Evolutionary conservation across 2,113 vertebrate species (phyloP), one percentile per base, ranked within the genome.

Genomic region (Gasterosteus aculeatus): DNA sequence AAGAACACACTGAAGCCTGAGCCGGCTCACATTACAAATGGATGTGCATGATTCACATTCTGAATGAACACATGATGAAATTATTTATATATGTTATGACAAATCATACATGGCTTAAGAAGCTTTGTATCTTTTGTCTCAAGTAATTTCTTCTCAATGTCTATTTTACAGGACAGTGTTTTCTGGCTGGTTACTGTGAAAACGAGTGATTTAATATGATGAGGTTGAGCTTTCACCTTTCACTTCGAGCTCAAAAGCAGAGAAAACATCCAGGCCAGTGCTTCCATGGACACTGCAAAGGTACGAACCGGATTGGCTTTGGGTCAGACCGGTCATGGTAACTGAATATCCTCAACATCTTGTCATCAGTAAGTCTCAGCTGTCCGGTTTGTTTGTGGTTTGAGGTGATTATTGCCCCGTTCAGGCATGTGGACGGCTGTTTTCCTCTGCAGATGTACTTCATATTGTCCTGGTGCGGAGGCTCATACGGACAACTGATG

Each of bases 361-460:
- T 47, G 35, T 82, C 54, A 33, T 84, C 76, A n/a, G 18, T 62
- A 0, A 86, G 44, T 16, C 0, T 73, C 70, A 80, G 76, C 11
- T 7, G 47, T 1, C 47, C 16, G 0, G 53, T 69, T 39, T 15
- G 9, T 41, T 11, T 16, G 6, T 0, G 19, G 31, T 56, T 4
- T 11, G 84, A 82, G 11, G 81, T 86, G 76, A 82, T 12, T 1
- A 76, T 0, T 0, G 82, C 84, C 58, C 67, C 41, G 75, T 81
- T 44, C 75, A 62, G 77, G 79, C 88, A 90, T 9, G n/a, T 47
- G 41, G 84, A 83, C 16, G 62, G n/a, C 22, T 0, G 72, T 0
- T 33, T 83, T 56, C 65, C 84, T 79, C 63, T 86, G 82, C 88
- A 90, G 60, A 90, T 14, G 77, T 77, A 88, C 66, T 88, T 86